A percentile compares a stretch with the other conserved stretches of the same genome.
These are phyloP conservation scores for Teinopalpus imperialis DNA, from an alignment of 2,888 invertebrate genomes.

Conservation along the genomic window DNA sequence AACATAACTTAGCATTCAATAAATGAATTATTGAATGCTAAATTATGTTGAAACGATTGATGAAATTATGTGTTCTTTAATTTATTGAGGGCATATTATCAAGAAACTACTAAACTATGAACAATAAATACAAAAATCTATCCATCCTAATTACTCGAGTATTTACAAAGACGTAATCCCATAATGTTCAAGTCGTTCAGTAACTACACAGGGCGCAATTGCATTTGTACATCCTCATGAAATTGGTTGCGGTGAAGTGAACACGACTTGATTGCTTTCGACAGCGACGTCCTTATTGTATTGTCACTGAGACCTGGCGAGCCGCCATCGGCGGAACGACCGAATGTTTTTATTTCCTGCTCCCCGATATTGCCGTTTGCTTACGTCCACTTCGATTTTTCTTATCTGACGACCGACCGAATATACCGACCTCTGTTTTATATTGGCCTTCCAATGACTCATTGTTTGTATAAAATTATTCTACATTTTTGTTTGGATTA, in stretches of 20 bases:
- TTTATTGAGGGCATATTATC: too few species aligned
- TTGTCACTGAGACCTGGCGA: constrained; percentile 66
- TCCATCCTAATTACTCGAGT: too few species aligned
- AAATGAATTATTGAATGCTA: too few species aligned
- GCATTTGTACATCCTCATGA: constrained; percentile 39
- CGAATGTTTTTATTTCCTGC: constrained; percentile 50
- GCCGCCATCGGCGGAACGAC: constrained; percentile 56
- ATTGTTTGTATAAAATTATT: constrained; percentile 5
- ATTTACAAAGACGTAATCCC: too few species aligned
- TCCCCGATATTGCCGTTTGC: constrained; percentile 64
- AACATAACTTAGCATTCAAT: too few species aligned
- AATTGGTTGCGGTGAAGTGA: constrained; percentile 58
- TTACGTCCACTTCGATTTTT: constrained; percentile 46
- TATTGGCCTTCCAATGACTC: constrained; percentile 1
- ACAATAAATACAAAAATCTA: too few species aligned
- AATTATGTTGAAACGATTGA: too few species aligned
- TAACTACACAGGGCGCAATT: constrained; percentile 32
- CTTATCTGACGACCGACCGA: constrained; percentile 39
- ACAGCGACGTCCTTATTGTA: constrained; percentile 72
- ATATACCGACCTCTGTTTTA: constrained; percentile 20
- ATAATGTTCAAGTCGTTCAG: constrained; percentile 20
- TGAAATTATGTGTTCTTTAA: too few species aligned
- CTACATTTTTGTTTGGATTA: background rate
- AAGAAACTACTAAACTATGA: too few species aligned
- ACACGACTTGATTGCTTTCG: constrained; percentile 66